Evolutionary conservation across 2,113 vertebrate species (phyloP).

Genomic region (Peromyscus californicus): DNA sequence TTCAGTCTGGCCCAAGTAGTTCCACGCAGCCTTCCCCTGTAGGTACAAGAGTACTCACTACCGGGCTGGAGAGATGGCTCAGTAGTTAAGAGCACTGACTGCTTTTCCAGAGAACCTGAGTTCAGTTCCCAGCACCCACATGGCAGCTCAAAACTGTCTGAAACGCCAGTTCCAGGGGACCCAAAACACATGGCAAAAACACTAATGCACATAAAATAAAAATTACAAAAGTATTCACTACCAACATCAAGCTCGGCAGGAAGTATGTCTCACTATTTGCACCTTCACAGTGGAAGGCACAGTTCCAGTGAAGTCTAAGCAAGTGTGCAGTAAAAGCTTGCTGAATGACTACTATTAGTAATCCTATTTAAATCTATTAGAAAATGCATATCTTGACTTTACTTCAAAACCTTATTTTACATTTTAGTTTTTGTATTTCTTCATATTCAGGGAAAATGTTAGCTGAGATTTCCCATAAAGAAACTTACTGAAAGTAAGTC

Average conservation of each 20-base stretch:
- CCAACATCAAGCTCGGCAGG: neutral
- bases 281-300: neutral
- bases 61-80: too few species aligned
- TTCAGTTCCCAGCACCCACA: too few species aligned
- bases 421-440: slow-evolving; percentile 29
- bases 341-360: neutral
- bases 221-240: neutral
- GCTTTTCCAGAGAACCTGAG: too few species aligned
- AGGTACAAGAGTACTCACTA: neutral
- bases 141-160: too few species aligned
- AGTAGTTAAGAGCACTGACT: too few species aligned
- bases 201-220: too few species aligned
- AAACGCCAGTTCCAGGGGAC: too few species aligned
- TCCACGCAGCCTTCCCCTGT: neutral
- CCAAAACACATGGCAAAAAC: too few species aligned
- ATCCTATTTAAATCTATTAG: slow-evolving; percentile 12
- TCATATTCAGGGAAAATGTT: neutral
- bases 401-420: neutral
- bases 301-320: neutral
- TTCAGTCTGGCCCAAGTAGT: neutral
- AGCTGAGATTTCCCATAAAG: slow-evolving; percentile 8
- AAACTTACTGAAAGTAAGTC: slow-evolving; percentile 40
- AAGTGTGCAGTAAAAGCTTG: neutral
- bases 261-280: neutral
- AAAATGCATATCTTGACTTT: slow-evolving; percentile 39